phyloP scores from a whole-genome alignment of 2,888 invertebrate species.

The Lordiphosa fenestrarum region DNA sequence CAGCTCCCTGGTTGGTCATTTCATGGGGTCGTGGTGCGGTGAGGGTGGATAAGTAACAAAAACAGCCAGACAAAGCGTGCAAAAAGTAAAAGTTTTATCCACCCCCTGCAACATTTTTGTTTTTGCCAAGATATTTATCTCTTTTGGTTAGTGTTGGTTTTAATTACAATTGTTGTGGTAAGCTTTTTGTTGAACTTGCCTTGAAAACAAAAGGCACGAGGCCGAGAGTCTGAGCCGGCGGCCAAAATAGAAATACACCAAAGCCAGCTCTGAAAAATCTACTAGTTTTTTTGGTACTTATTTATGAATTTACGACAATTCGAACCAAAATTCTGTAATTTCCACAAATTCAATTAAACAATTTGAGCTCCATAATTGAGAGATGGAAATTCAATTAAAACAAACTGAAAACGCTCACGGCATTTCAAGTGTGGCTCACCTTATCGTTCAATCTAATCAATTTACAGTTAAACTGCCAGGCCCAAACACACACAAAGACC shows the following conservation, averaged over 20 bases:
- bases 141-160: conserved; percentile 53
- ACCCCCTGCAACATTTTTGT: conserved; percentile 13
- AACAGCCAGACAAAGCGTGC: conserved; percentile 37
- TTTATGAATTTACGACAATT: too few relatives aligned
- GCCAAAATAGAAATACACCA: not conserved
- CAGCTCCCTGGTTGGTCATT: conserved; percentile 69
- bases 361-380: too few relatives aligned
- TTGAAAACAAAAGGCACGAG: conserved; percentile 14
- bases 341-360: too few relatives aligned
- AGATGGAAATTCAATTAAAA: too few relatives aligned
- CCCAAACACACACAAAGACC: too few relatives aligned
- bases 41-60: not conserved
- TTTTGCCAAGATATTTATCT: conserved; percentile 58
- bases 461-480: conserved; percentile 24
- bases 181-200: conserved; percentile 32
- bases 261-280: too few relatives aligned
- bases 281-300: too few relatives aligned
- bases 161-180: conserved; percentile 70
- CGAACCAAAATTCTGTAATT: too few relatives aligned
- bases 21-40: conserved; percentile 24
- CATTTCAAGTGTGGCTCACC: too few relatives aligned
- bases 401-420: too few relatives aligned
- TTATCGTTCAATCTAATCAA: conserved; percentile 21
- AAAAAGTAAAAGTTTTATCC: conserved; percentile 43
- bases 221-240: conserved; percentile 7